These are phyloP conservation scores for Lobophora halterata DNA, from an alignment of 2,888 invertebrate genomes.

Conservation along the genomic window DNA sequence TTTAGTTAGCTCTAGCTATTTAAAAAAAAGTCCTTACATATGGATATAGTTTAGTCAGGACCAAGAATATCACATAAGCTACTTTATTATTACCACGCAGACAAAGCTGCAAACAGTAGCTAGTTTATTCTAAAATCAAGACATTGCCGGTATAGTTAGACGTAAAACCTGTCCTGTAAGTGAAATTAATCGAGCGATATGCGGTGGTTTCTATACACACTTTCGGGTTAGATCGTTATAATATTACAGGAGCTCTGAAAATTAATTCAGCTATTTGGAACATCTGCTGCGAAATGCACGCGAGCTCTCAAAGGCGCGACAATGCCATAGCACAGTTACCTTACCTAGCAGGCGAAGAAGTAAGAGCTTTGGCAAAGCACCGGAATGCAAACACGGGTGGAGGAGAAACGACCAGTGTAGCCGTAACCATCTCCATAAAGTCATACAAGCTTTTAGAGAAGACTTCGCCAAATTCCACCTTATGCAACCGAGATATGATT, in stretches of 20 bases:
- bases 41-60: too few relatives aligned
- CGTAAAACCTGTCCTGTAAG: too few relatives aligned
- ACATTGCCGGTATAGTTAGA: too few relatives aligned
- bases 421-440: slow-evolving; percentile 18
- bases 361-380: slow-evolving; percentile 69
- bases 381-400: slow-evolving; percentile 69
- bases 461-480: slow-evolving; percentile 24
- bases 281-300: slow-evolving; percentile 50
- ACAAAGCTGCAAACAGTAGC: too few relatives aligned
- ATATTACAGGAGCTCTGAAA: slow-evolving; percentile 1
- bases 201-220: too few relatives aligned
- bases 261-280: slow-evolving; percentile 19
- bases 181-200: too few relatives aligned
- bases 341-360: slow-evolving; percentile 63
- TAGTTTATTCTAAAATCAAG: too few relatives aligned
- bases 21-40: too few relatives aligned
- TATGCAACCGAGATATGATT: slow-evolving; percentile 12
- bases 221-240: not conserved
- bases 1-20: too few relatives aligned
- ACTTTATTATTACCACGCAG: too few relatives aligned
- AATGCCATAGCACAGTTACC: slow-evolving; percentile 44
- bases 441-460: slow-evolving; percentile 19
- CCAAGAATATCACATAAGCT: too few relatives aligned
- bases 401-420: slow-evolving; percentile 43
- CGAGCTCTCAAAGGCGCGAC: slow-evolving; percentile 62